Evolutionary conservation across 2,888 invertebrate genomes (phyloP), one percentile per base, ranked within the genome.

Genomic region (Cyaniris semiargus): DNA sequence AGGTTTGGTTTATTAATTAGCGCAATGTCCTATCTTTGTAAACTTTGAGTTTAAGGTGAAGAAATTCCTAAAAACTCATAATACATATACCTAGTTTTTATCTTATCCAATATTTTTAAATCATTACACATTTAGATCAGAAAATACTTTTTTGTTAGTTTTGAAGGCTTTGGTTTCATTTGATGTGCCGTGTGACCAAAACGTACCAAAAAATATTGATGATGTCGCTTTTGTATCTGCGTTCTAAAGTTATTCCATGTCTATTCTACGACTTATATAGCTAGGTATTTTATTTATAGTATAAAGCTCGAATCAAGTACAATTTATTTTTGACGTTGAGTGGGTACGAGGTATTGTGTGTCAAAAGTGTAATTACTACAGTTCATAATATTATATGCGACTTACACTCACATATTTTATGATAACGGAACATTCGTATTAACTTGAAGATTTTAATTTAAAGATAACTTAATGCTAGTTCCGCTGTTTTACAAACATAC

Each of bases 271-370:
- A 66, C 1, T 66, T 66, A 0, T 13, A 31, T 66, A 66, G 66
- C 66, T 31, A 66, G 0, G 87, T 89, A 90, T 88, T 88, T 87
- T 87, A 88, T 86, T 84, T 84, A 87, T 44, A 44, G 44, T 88
- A 89, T 87, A 87, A 85, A 83, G 83, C 84, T 80, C 82, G 88
- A 87, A 88, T 89, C 87, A 88, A 84, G 84, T 89, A 86, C 86
- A 89, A 90, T 90, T 89, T 86, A 88, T 85, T 90, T 91, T 91
- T 92, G 90, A 84, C 86, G 80, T 81, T 85, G 82, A 83, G 83
- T 85, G 82, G 83, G 83, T 84, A 81, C 81, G 79, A 80, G 82
- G 83, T 81, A 83, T 84, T 83, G 84, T 84, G 81, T 86, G 82
- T 84, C 83, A 83, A 84, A 85, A 84, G 82, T 77, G 78, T 82